phyloP scores from a whole-genome alignment of 2,113 vertebrate species.

The Ceyx cyanopectus region DNA sequence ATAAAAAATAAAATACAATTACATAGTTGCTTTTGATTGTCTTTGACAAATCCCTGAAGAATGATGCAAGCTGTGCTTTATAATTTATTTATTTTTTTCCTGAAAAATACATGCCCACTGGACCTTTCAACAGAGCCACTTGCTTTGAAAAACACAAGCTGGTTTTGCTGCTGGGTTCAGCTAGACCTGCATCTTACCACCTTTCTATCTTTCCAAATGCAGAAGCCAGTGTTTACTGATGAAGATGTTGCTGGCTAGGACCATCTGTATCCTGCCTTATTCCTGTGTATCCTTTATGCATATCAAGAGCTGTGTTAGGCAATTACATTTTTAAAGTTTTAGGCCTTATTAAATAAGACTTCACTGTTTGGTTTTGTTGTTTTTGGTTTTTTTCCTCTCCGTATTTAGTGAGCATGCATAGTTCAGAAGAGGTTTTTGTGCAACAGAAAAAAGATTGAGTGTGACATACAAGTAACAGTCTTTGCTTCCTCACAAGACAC shows the following conservation, averaged over 20 bases:
- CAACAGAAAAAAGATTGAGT: neutral
- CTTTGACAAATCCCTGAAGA: neutral
- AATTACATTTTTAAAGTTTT: neutral
- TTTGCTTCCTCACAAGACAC: neutral
- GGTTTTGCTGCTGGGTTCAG: neutral
- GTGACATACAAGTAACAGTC: fast-evolving
- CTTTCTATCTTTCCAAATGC: neutral
- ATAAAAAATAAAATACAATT: neutral
- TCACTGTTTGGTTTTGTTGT: neutral
- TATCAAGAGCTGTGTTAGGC: neutral
- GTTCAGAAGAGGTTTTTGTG: neutral
- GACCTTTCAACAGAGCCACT: neutral
- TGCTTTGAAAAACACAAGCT: neutral
- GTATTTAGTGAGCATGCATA: neutral
- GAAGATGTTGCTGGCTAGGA: neutral
- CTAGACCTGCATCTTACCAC: neutral
- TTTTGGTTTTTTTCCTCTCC: fast-evolving
- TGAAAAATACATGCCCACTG: neutral
- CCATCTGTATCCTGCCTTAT: neutral
- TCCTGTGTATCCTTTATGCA: neutral
- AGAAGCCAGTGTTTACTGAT: neutral
- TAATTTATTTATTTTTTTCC: fast-evolving
- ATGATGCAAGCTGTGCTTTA: neutral
- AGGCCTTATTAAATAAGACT: neutral
- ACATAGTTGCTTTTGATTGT: neutral